Base-by-base conservation (phyloP, 64 coral and sea anemone species). In the Stylophora pistillata region DNA sequence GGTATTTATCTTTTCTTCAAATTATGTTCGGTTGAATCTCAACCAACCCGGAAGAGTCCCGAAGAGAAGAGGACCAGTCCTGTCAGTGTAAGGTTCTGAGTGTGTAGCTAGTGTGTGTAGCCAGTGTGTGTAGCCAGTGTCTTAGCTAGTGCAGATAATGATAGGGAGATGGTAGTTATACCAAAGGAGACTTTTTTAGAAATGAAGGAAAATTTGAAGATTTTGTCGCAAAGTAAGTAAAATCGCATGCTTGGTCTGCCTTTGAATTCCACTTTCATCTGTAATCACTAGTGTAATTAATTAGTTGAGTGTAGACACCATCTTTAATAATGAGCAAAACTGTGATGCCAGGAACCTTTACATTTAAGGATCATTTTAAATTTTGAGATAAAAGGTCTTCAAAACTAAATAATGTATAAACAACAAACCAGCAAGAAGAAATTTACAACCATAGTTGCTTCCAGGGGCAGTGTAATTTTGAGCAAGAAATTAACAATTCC, bases 151-250 rank as follows among this genome's bases (percentile, higher is more conserved):
- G n/a, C 20, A 64, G 54, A 79, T n/a, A n/a, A n/a, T n/a, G n/a
- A n/a, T n/a, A n/a, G n/a, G 55, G 55, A 79, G 55, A 58, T 79
- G 77, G 15, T 79, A 59, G 77, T 79, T 25, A 58, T 79, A 55
- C 55, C 77, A 59, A 59, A 30, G 29, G 23, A 79, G 12, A 16
- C 77, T 5, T 79, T 27, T 31, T 79, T 79, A 79, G n/a, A 79
- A 79, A 79, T 79, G 77, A 56, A 79, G 77, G 23, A 79, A 79
- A 79, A 79, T 15, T 79, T 79, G 55, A 79, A 79, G 55, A 79
- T 56, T 74, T 74, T 74, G 18, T 37, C 72, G 20, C 13, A 32
- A 33, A 47, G 72, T 74, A 74, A 74, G 5, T 59, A 13, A 58
- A 57, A 14, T 78, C 58, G 54, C 30, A 58, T 78, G 77, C 55